Percentiles rank a stretch among this genome's conserved stretches.
Evolutionary conservation across 2,797 vertebrate species (phyloP).

Genomic region (Ceyx erithaca): DNA sequence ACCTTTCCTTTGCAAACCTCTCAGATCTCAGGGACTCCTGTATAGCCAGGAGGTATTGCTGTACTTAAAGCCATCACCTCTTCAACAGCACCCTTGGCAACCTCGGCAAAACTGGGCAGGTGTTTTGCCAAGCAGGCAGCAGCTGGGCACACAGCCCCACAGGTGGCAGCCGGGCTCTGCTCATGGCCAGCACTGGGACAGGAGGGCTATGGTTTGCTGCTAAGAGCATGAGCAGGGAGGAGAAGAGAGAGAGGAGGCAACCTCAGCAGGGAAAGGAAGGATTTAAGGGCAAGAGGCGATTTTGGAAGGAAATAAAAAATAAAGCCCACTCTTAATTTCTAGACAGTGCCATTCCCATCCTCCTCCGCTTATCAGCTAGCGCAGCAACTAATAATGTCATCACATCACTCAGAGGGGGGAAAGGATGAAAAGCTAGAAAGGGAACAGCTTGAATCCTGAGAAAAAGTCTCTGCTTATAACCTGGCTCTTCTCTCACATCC

Average conservation of each 20-base stretch:
- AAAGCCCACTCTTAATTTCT: not conserved
- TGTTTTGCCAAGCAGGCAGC: not conserved
- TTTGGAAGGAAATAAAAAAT: not conserved
- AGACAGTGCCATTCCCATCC: not conserved
- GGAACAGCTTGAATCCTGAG: not conserved
- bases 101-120: not conserved
- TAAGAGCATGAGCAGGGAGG: not conserved
- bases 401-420: not conserved
- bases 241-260: not conserved
- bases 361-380: not conserved
- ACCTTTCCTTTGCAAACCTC: constrained; percentile 1
- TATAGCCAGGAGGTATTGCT: not conserved
- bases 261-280: not conserved
- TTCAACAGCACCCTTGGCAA: not conserved
- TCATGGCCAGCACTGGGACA: not conserved
- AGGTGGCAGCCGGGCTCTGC: not conserved
- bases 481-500: not conserved
- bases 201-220: fast-evolving
- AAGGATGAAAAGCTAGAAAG: not conserved
- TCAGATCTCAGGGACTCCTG: constrained; percentile 10
- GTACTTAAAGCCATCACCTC: not conserved
- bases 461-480: constrained; percentile 1
- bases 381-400: not conserved
- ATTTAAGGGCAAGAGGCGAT: not conserved
- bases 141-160: not conserved